Evolutionary conservation across 2,888 invertebrate species (phyloP).

Genomic region (Cephonodes hylas): DNA sequence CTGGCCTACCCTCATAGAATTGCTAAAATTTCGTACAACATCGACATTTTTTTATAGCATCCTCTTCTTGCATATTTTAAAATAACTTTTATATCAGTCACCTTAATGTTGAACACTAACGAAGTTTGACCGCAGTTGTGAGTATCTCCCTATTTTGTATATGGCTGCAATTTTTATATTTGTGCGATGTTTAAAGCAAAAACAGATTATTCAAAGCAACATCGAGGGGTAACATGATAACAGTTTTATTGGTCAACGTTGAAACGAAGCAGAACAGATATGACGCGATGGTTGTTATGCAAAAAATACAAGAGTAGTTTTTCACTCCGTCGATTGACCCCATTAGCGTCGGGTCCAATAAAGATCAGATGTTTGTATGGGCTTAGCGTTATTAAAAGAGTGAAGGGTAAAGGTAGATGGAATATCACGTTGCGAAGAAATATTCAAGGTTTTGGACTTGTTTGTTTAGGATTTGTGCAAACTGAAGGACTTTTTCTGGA

Average conservation of each 20-base stretch:
- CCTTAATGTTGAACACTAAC: not conserved
- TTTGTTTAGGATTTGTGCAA: not conserved
- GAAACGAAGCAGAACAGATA: not conserved
- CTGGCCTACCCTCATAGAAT: no score
- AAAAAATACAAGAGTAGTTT: not conserved
- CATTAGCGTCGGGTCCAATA: conserved; percentile 10
- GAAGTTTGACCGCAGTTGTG: not conserved
- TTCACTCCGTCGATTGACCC: not conserved
- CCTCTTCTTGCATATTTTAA: not conserved
- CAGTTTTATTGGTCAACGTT: not conserved
- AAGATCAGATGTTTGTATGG: conserved; percentile 6
- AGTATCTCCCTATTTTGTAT: not conserved
- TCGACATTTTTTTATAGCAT: not conserved
- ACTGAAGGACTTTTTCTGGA: not conserved
- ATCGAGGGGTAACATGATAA: not conserved
- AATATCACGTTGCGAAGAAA: not conserved
- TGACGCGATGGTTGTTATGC: not conserved
- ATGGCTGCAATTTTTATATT: not conserved
- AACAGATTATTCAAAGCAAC: not conserved
- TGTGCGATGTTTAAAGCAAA: not conserved
- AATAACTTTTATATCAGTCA: not conserved
- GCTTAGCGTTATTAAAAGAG: not conserved
- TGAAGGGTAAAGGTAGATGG: not conserved
- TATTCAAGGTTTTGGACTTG: not conserved
- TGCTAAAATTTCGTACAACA: no score